Evolutionary conservation across 35 echinoderm and acorn worm species (phyloP), one percentile per base, ranked within the genome.

Genomic region (Anneissia japonica): DNA sequence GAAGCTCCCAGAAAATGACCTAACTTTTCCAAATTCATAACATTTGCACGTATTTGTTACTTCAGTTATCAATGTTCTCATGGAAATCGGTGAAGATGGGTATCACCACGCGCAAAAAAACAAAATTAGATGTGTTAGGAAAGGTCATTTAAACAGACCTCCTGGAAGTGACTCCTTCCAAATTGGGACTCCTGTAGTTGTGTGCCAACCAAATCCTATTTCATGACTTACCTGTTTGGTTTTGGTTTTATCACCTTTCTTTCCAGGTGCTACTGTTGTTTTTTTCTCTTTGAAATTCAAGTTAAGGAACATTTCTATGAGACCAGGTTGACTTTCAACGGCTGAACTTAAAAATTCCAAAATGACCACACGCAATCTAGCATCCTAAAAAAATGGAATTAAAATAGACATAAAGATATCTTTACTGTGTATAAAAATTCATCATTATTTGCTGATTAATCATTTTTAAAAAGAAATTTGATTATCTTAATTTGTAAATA

Each of bases 231-330:
- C 46, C 36, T 73, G 81, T 74, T 85, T 56, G 19, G 32, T 72
- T 38, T 77, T 87, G 26, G 39, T 87, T 79, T 55, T 77, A 31
- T 77, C 17, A 26, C 76, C 84, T 40, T 13, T 82, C 30, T 55
- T 34, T 39, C 56, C 79, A 82, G 13, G 36, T 31, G 30, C 45
- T 72, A 82, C 36, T 34, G 11, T 74, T 30, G 9, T 89, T 79
- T 46, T 88, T 91, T 38, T 89, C 89, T n/a, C 81, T 37, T 84
- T 89, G 75, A 14, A 56, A 55, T 36, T 82, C 40, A 97, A 76
- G 72, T 97, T 90, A 26, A 97, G 87, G 85, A 97, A 97, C 23
- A 97, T 36, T 81, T 97, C 94, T 35, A 91, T 97, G 0, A 97
- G 74, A 31, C 94, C 94, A 37, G 94, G 94, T 41, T 97, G 94